Conservation (phyloP, 2,113 vertebrate species). For the Prunella fulvescens region DNA sequence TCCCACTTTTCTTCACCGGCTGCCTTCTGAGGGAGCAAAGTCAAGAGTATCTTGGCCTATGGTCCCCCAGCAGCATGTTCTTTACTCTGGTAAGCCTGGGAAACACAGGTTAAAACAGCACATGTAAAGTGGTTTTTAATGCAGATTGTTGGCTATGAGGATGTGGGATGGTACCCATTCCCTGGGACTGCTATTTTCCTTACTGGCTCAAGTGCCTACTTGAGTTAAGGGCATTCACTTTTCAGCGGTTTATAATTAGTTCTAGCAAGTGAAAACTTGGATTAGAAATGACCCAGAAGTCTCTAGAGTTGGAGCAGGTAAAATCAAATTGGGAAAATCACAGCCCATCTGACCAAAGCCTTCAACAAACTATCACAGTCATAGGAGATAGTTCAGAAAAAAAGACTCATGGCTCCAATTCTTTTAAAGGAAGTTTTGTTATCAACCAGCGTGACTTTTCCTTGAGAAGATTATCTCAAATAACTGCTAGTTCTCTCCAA, state of each 20-base stretch:
- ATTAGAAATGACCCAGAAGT: not conserved
- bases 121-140: not conserved
- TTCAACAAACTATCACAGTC: not conserved
- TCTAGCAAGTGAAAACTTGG: not conserved
- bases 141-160: not conserved
- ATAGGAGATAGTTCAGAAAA: not conserved
- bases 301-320: not conserved
- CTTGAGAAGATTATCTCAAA: conserved; percentile 12
- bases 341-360: not conserved
- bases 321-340: not conserved
- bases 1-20: not conserved
- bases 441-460: not conserved
- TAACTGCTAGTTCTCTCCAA: conserved; percentile 45
- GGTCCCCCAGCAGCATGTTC: not conserved
- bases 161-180: not conserved
- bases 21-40: not conserved
- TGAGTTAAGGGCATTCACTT: not conserved
- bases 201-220: not conserved
- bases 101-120: not conserved
- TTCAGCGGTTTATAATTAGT: not conserved
- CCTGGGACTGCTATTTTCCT: not conserved
- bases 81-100: not conserved
- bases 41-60: not conserved
- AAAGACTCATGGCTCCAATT: not conserved
- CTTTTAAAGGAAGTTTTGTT: not conserved